Evolutionary conservation across 92 coral and sea anemone genomes (phyloP).

Genomic region (Actinernus sp.): DNA sequence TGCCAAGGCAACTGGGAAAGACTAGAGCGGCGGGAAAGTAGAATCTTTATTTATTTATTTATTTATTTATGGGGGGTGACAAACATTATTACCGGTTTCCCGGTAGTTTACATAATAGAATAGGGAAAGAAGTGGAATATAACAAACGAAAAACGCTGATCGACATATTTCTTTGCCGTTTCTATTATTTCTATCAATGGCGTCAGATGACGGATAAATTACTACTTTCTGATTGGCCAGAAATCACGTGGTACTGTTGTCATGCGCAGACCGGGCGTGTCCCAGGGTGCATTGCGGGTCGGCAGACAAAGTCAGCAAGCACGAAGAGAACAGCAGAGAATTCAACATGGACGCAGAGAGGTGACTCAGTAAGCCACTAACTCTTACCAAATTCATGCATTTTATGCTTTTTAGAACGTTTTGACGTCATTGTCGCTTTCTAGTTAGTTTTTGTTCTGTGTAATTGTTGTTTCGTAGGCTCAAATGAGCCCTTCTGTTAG

Average conservation of each 20-base stretch:
- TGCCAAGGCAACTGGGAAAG: no score
- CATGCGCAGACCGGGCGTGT: slow-evolving; percentile 44
- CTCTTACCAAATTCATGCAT: slow-evolving; percentile 61
- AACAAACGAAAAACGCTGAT: no score
- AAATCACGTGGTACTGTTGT: slow-evolving; percentile 18
- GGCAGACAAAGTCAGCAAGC: slow-evolving; percentile 79
- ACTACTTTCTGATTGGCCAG: slow-evolving; percentile 31
- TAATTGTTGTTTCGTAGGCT: slow-evolving; percentile 60
- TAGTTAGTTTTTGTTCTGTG: slow-evolving; percentile 67
- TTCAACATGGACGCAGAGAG: slow-evolving; percentile 84
- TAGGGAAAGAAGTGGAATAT: no score
- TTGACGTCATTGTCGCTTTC: slow-evolving; percentile 54
- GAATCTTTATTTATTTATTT: no score
- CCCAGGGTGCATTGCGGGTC: slow-evolving; percentile 73
- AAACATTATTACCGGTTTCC: no score
- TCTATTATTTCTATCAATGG: no score
- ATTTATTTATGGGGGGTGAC: no score
- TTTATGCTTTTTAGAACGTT: slow-evolving; percentile 58
- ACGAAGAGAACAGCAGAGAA: slow-evolving; percentile 71
- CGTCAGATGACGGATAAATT: slow-evolving; percentile 5
- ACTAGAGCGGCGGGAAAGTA: no score
- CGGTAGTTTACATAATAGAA: no score
- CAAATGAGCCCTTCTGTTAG: slow-evolving; percentile 18
- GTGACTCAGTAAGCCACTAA: slow-evolving; percentile 62
- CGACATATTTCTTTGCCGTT: no score